Base-by-base conservation (phyloP, 2,797 vertebrate genomes). In the Platyrinchus mystaceus region DNA sequence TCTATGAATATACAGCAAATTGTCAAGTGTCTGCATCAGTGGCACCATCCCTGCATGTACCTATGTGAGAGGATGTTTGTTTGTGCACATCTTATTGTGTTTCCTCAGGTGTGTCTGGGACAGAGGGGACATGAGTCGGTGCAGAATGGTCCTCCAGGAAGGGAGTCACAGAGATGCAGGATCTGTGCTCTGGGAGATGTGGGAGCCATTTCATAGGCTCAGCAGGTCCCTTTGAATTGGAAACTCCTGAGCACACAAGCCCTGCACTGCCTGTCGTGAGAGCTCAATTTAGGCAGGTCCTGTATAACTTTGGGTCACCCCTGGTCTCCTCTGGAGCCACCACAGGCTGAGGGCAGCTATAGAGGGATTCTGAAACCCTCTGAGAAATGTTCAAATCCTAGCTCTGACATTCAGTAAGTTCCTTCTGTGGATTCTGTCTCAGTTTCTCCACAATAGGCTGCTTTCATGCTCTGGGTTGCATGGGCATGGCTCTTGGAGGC, bases 21-120 rank as follows among this genome's bases (percentile, higher is more conserved):
- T 16, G 14, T 36, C 37, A 9, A 53, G 2, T 14, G 23, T 27
- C 55, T 27, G 50, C 24, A 32, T 20, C 0, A 7, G 83, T 30
- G 58, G 27, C 41, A 39, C 12, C 1, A 2, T 43, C 26, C 74
- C 53, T 7, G 8, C 9, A 8, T 20, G 30, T 58, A 67, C 55
- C 69, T 43, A 14, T 11, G 92, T 86, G 94, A 16, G 36, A 89
- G 76, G 69, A 36, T 89, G 88, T 90, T 94, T 93, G 60, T 88
- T 91, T 93, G 53, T 30, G 44, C 16, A 16, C 32, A 68, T 66
- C 37, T n/a, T 16, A 22, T 7, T 87, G 52, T 13, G 75, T 95
- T 95, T 97, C 94, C 79, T 91, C 94, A 89, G 95, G 90, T 86
- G 94, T 95, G 95, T 88, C 91, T 96, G 90, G 89, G 69, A 83